Percentiles rank a stretch among this genome's conserved stretches.
Conservation (phyloP, 2,797 vertebrate species). For the Ceryle rudis region DNA sequence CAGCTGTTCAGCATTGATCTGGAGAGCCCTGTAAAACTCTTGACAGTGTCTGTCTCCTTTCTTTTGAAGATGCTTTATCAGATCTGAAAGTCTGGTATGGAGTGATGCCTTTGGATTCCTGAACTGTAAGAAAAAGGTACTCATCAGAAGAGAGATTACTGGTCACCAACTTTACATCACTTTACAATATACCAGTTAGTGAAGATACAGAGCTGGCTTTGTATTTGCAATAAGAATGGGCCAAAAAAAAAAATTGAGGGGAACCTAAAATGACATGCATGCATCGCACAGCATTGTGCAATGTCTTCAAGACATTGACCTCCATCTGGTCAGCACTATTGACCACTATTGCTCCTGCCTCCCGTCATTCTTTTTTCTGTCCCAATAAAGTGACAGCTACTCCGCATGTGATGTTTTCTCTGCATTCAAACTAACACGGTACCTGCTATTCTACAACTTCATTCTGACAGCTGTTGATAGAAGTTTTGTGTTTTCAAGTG, state of each 20-base stretch:
- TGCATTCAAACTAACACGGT: not conserved
- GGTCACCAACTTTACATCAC: not conserved
- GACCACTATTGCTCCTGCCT: not conserved
- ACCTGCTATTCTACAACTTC: not conserved
- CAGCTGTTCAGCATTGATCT: conserved; percentile 91
- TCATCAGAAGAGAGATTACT: not conserved
- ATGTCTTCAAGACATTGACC: not conserved
- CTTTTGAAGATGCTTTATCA: conserved; percentile 87
- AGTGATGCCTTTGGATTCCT: conserved; percentile 90
- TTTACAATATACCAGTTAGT: not conserved
- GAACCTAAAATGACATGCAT: not conserved
- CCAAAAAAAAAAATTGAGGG: not conserved
- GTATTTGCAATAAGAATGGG: not conserved
- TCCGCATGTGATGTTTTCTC: not conserved
- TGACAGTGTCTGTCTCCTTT: conserved; percentile 91
- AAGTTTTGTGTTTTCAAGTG: not conserved
- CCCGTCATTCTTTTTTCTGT: not conserved
- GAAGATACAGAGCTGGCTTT: not conserved
- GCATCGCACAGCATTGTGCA: not conserved
- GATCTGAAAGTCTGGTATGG: conserved; percentile 85
- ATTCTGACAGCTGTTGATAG: not conserved
- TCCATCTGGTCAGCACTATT: not conserved
- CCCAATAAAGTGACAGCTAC: not conserved
- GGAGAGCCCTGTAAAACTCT: conserved; percentile 95
- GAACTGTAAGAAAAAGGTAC: conserved; percentile 82